These are phyloP conservation scores for Dendrolimus houi DNA, from an alignment of 2,888 invertebrate genomes.

Conservation along the genomic window DNA sequence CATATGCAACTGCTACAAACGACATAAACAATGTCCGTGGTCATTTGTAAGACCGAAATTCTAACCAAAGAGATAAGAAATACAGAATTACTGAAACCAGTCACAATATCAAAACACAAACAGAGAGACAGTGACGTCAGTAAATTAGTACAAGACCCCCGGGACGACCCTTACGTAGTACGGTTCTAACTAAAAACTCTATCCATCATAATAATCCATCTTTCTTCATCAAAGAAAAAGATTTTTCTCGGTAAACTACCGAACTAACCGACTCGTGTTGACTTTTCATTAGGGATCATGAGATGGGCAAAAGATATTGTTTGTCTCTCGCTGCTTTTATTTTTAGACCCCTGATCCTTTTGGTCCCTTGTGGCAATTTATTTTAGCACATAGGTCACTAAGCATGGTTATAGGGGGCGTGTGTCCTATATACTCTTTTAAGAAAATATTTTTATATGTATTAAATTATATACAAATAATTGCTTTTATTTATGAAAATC, in stretches of 20 bases:
- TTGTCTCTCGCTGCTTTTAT: constrained; percentile 1
- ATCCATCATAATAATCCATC: constrained; percentile 44
- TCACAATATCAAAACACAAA: background rate
- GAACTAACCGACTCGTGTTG: constrained; percentile 24
- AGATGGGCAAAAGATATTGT: constrained; percentile 5
- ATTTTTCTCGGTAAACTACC: constrained; percentile 17
- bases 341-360: background rate
- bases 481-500: too few species aligned
- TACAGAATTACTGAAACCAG: background rate
- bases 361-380: background rate
- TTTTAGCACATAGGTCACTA: background rate
- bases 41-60: too few species aligned
- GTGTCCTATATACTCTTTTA: too few species aligned
- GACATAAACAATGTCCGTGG: too few species aligned
- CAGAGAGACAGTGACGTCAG: background rate
- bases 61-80: background rate
- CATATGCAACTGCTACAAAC: too few species aligned
- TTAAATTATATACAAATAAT: too few species aligned
- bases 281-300: constrained; percentile 38
- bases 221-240: constrained; percentile 32
- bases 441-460: too few species aligned
- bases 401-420: too few species aligned
- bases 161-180: constrained; percentile 13
- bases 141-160: constrained; percentile 10
- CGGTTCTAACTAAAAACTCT: constrained; percentile 25